Conservation (phyloP, 1,140 invertebrate genomes). For the Drosophila kepulauana region DNA sequence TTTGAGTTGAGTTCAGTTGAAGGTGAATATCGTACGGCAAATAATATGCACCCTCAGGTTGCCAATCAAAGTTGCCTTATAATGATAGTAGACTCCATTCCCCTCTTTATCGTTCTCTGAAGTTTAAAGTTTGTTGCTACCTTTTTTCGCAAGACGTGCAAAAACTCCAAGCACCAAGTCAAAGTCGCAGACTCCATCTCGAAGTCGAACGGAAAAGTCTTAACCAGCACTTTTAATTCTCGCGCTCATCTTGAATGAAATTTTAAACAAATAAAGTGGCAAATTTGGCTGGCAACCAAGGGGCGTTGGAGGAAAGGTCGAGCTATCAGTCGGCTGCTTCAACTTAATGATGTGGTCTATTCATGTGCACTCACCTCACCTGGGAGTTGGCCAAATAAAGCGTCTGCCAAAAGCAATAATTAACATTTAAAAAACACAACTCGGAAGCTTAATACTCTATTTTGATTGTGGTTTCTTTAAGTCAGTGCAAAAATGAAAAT, state of each 20-base stretch:
- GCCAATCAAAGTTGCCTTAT: constrained; percentile 74
- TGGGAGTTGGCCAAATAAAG: constrained; percentile 7
- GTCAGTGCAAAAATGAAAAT: too few relatives aligned
- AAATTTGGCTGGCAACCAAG: constrained; percentile 20
- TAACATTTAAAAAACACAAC: neutral
- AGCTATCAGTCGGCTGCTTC: constrained; percentile 29
- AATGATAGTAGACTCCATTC: constrained; percentile 47
- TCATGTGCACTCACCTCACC: constrained; percentile 8
- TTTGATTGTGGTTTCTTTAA: neutral
- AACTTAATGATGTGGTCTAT: constrained; percentile 73
- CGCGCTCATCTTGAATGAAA: constrained; percentile 69
- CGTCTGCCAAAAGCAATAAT: constrained; percentile 7
- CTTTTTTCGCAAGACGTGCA: constrained; percentile 42
- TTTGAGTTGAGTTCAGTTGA: constrained; percentile 21
- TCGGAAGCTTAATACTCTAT: neutral
- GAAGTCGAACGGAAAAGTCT: constrained; percentile 33
- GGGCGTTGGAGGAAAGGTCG: neutral
- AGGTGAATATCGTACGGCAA: constrained; percentile 49
- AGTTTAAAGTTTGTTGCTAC: constrained; percentile 63
- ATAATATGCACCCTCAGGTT: constrained; percentile 53
- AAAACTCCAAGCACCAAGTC: constrained; percentile 5
- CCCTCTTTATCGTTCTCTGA: constrained; percentile 22
- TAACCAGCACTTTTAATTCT: constrained; percentile 77
- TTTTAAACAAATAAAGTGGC: constrained; percentile 74
- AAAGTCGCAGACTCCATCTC: neutral